Base-by-base conservation (phyloP, 2,113 vertebrate genomes). In the Conger conger region DNA sequence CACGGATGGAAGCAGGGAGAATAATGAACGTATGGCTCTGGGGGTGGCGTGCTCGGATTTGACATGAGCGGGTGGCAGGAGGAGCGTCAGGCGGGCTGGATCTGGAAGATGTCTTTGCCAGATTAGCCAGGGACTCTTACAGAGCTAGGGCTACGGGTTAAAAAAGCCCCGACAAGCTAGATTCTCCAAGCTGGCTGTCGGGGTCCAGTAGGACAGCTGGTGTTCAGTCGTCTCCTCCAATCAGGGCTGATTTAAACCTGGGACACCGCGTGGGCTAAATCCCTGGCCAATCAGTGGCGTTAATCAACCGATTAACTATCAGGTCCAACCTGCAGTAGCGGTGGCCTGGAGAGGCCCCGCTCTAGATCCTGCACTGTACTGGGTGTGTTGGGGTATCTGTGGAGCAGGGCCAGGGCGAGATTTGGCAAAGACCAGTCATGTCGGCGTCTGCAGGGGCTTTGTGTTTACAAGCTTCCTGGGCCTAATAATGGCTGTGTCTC, bases 401-500 rank as follows among this genome's bases (percentile, higher is more conserved):
- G n/a, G 68, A 73, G 68, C n/a, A 63, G 3, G 57, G 57, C 57
- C 57, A 63, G 57, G 27, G 68, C 15, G 27, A 2, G n/a, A 27
- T 73, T 33, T 33, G 68, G 68, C 68, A 73, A n/a, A 33, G 68
- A 30, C 68, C 33, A 18, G 40, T 84, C 35, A 77, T 23, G 50
- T n/a, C 73, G 1, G 73, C 15, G 20, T 23, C 68, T 77, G 8
- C n/a, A 53, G 30, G 9, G 76, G 50, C 40, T 76, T 73, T 27
- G 63, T 77, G 68, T 77, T 83, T 53, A 40, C 6, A 9, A 76
- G 79, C 38, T 17, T 85, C 17, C 78, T 13, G 23, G n/a, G 83
- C 16, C 50, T 81, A 85, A 73, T 68, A 81, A 81, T 73, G 68
- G 57, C 54, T 73, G 77, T 50, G 7, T 40, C n/a, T 68, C 84